phyloP scores from a whole-genome alignment of 2,797 vertebrate species.

The Argyrosomus regius region DNA sequence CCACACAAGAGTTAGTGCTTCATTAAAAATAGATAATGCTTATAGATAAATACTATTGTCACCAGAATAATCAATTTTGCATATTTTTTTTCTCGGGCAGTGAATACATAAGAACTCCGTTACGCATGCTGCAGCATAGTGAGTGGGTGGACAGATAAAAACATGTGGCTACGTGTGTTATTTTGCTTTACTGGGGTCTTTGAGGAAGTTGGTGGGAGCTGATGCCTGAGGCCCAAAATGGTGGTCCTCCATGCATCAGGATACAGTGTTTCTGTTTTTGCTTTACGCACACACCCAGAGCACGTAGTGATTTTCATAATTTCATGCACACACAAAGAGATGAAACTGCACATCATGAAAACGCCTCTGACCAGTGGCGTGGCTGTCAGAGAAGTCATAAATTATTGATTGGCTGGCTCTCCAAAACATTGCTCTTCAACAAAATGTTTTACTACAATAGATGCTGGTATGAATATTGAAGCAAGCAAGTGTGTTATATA shows the following conservation, averaged over 20 bases:
- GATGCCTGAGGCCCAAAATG: conserved; percentile 74
- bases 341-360: conserved; percentile 70
- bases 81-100: conserved; percentile 45
- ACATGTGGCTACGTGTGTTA: conserved; percentile 64
- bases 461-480: conserved; percentile 73
- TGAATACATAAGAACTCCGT: conserved; percentile 71
- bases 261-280: conserved; percentile 54
- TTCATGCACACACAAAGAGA: conserved; percentile 30
- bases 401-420: conserved; percentile 76
- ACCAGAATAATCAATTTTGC: conserved; percentile 77
- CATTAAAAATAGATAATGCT: conserved; percentile 82
- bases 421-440: conserved; percentile 70
- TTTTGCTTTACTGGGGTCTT: conserved; percentile 71
- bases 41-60: conserved; percentile 77
- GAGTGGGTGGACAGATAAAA: conserved; percentile 57
- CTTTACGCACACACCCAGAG: conserved; percentile 21
- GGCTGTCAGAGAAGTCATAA: conserved; percentile 73
- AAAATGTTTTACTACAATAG: conserved; percentile 77
- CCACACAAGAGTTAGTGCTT: conserved; percentile 59
- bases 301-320: conserved; percentile 24
- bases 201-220: conserved; percentile 65
- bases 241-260: conserved; percentile 64
- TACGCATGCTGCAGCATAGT: conserved; percentile 58
- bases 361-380: conserved; percentile 63
- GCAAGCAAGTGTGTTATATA: conserved; percentile 17